Conservation (phyloP, 2,888 invertebrate genomes). For the Rhorus exstirpatorius region DNA sequence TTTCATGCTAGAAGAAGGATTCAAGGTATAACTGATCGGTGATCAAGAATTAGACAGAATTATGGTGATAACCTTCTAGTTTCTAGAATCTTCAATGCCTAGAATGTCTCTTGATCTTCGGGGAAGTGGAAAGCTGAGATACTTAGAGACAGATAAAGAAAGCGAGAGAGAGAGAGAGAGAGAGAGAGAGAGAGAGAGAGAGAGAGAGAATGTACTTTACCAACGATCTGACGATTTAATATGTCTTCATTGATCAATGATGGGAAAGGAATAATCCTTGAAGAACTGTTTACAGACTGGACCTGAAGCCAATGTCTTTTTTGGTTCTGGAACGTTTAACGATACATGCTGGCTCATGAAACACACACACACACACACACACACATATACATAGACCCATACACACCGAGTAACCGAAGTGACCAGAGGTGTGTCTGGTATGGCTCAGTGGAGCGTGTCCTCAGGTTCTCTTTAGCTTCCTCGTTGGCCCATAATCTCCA, state of each 20-base stretch:
- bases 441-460: constrained; percentile 82
- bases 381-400: too few relatives aligned
- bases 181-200: too few relatives aligned
- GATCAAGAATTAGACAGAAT: constrained; percentile 4
- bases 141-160: too few relatives aligned
- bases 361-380: too few relatives aligned
- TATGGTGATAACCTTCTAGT: background rate
- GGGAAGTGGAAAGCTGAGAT: background rate
- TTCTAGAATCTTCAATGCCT: too few relatives aligned
- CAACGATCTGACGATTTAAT: constrained; percentile 23
- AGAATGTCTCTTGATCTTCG: too few relatives aligned
- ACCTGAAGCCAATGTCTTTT: constrained; percentile 6
- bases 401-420: constrained; percentile 34
- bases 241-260: constrained; percentile 25
- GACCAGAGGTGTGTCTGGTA: constrained; percentile 82
- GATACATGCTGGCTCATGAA: background rate
- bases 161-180: too few relatives aligned
- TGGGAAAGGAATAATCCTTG: constrained; percentile 16
- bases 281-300: constrained; percentile 21
- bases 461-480: constrained; percentile 54
- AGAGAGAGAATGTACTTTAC: background rate
- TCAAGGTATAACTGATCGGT: constrained; percentile 6
- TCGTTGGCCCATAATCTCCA: constrained; percentile 54
- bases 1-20: constrained; percentile 8
- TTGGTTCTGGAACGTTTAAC: background rate